A percentile compares a stretch with the other conserved stretches of the same genome.
Evolutionary conservation across 1,140 invertebrate genomes (phyloP).

Genomic region (Telenomus remus): DNA sequence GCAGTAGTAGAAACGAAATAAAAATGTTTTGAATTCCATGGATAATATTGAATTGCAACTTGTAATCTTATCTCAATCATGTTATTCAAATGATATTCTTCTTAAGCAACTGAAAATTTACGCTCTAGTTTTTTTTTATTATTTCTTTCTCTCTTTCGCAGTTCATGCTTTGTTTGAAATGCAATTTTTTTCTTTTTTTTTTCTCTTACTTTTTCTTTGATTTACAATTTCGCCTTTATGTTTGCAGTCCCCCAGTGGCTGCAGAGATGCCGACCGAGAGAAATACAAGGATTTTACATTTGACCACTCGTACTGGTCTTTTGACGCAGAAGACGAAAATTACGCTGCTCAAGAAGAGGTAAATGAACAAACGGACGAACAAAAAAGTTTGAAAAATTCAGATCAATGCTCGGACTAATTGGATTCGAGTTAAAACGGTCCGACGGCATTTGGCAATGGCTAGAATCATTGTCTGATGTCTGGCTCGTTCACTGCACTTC

Average conservation of each 20-base stretch:
- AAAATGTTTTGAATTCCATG: conserved; percentile 35
- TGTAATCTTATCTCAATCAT: conserved; percentile 32
- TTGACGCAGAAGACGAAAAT: conserved; percentile 80
- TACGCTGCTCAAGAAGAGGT: conserved; percentile 89
- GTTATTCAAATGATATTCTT: conserved; percentile 32
- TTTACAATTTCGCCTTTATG: conserved; percentile 57
- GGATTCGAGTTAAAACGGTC: conserved; percentile 13
- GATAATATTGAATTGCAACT: conserved; percentile 28
- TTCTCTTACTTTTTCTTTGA: neutral
- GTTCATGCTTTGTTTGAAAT: neutral
- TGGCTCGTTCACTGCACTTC: conserved; percentile 14
- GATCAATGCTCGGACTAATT: too few relatives aligned
- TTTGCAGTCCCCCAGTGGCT: conserved; percentile 72
- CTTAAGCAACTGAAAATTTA: conserved; percentile 28
- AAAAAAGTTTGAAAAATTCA: neutral
- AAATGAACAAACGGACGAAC: conserved; percentile 7
- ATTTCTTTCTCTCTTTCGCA: neutral
- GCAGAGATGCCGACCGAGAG: conserved; percentile 78
- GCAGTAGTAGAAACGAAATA: conserved; percentile 7
- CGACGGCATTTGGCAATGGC: conserved; percentile 34
- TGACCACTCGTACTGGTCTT: conserved; percentile 95
- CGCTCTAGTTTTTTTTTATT: conserved; percentile 18
- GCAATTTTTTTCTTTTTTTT: too few relatives aligned
- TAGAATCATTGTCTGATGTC: conserved; percentile 24
- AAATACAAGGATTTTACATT: conserved; percentile 93